Evolutionary conservation across 2,888 invertebrate genomes (phyloP), one percentile per base, ranked within the genome.

Genomic region (Uropetala carovei): DNA sequence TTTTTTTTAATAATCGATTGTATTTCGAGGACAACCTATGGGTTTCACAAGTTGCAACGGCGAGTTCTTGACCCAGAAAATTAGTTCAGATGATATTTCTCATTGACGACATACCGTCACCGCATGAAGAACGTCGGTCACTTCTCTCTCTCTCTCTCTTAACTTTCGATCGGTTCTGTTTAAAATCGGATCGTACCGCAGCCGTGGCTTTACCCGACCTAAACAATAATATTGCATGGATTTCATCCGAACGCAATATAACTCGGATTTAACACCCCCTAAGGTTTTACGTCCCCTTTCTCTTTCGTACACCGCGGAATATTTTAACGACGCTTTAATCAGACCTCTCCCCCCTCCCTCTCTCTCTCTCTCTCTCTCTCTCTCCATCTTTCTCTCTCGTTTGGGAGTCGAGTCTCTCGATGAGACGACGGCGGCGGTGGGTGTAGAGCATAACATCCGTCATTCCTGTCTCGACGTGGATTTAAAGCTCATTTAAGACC

Each of bases 391-490:
- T 43, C 43, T 43, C 43, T 43, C 43, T 43, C 43, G 43, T 43
- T 43, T 43, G 43, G 1, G 43, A 43, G 43, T 43, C 43, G 83
- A 89, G 57, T 11, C 68, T 22, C 58, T 27, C 14, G 11, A 13
- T 57, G 60, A 59, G 30, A 60, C 14, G 27, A 60, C 86, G 85
- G 27, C 27, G 85, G 86, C 16, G 89, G n/a, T 43, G 56, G 89
- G 89, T 89, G 14, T 89, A 64, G 89, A 64, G 64, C 89, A 89
- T 89, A 89, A 89, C 89, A 89, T 64, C 64, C 68, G 43, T 64
- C 89, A 89, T 89, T 89, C 8, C 89, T 89, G 89, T 89, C 89
- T 89, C 89, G 89, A 64, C 89, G 68, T 43, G 89, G 89, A 89
- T 89, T 89, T 89, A 89, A 22, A 64, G 64, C 89, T 89, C 89